Evolutionary conservation across 2,113 vertebrate species (phyloP).

Genomic region (Muntiacus muntjak): DNA sequence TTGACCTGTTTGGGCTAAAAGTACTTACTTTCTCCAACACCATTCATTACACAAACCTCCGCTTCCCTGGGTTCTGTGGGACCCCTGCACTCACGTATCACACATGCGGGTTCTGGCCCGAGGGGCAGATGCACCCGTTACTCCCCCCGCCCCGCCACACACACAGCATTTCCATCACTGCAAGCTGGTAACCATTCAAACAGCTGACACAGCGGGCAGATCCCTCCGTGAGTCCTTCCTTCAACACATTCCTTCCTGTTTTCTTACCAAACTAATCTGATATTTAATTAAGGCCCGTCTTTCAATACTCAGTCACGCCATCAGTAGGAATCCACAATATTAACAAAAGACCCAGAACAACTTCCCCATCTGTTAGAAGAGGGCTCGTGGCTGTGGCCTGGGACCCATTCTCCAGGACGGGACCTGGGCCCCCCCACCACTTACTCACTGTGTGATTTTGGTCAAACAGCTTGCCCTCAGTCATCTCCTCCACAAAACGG

Average conservation of each 20-base stretch:
- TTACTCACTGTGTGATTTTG: not conserved
- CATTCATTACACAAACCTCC: not conserved
- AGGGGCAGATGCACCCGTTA: fast-evolving
- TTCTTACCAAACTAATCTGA: not conserved
- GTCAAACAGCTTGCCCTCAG: not conserved
- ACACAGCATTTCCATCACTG: fast-evolving
- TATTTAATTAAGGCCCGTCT: not conserved
- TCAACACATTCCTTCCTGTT: no score
- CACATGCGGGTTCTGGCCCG: fast-evolving
- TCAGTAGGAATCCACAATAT: not conserved
- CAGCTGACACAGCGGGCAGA: no score
- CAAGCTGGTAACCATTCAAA: fast-evolving
- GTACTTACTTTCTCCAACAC: not conserved
- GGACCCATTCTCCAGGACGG: not conserved
- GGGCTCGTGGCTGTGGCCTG: not conserved
- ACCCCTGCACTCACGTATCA: fast-evolving
- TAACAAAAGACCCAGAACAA: not conserved
- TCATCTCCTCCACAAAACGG: not conserved
- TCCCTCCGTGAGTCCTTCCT: not conserved
- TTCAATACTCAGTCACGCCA: not conserved
- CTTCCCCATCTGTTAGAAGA: not conserved
- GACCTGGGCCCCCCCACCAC: not conserved
- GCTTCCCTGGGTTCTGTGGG: not conserved
- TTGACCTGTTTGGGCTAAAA: not conserved
- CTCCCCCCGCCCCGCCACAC: fast-evolving